phyloP scores from a whole-genome alignment of 64 coral and sea anemone genomes.

The Dendrophyllia cribrosa region DNA sequence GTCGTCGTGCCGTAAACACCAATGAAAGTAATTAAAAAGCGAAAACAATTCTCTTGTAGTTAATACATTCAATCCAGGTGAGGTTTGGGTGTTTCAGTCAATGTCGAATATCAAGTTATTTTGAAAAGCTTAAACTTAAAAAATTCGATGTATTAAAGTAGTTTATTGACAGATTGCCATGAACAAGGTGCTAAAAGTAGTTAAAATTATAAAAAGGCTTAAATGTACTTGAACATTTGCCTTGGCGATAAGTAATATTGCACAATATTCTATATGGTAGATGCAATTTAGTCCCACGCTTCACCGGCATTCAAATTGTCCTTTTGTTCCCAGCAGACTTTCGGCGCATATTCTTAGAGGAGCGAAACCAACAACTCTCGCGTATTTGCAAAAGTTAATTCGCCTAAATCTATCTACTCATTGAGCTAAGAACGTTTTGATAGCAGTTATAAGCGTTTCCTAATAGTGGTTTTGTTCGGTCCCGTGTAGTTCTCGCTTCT shows the following conservation, averaged over 20 bases:
- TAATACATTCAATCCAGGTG: conserved; percentile 64
- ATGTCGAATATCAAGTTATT: background rate
- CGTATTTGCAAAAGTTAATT: conserved; percentile 84
- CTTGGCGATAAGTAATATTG: conserved; percentile 18
- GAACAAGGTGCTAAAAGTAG: background rate
- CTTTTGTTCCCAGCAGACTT: conserved; percentile 72
- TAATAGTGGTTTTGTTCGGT: conserved; percentile 95
- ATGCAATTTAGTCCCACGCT: background rate
- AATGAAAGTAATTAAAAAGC: conserved; percentile 36
- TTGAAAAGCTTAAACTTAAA: conserved; percentile 5
- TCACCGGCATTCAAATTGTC: conserved; percentile 66
- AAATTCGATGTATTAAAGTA: conserved; percentile 24
- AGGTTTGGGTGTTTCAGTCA: conserved; percentile 48
- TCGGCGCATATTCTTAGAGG: conserved; percentile 12
- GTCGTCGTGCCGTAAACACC: conserved; percentile 10
- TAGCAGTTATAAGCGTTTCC: conserved; percentile 81
- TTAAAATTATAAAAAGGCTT: background rate
- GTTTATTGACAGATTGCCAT: background rate
- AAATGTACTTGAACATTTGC: background rate
- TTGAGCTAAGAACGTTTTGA: conserved; percentile 95
- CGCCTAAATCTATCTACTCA: conserved; percentile 85
- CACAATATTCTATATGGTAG: background rate
- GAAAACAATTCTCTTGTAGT: conserved; percentile 60
- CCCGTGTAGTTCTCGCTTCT: conserved; percentile 86
- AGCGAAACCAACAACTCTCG: conserved; percentile 36